A percentile compares a stretch with the other conserved stretches of the same genome.
Conservation (phyloP, 2,888 invertebrate genomes). For the Harpagoxenus sublaevis region DNA sequence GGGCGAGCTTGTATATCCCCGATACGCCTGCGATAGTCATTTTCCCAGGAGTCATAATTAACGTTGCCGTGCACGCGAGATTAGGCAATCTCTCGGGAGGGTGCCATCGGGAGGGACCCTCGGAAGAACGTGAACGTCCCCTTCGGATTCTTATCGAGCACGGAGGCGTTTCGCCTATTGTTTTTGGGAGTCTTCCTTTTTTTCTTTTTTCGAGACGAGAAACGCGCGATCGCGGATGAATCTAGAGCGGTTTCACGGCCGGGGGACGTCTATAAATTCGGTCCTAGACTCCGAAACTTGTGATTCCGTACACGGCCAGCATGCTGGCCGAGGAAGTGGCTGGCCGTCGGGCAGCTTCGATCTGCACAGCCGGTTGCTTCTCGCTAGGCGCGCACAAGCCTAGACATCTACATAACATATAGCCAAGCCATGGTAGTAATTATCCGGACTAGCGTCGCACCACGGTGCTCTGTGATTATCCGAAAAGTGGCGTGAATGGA, state of each 20-base stretch:
- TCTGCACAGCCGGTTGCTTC: conserved; percentile 59
- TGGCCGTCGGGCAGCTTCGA: conserved; percentile 42
- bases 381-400: conserved; percentile 56
- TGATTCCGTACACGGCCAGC: conserved; percentile 63
- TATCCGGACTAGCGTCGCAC: background rate
- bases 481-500: conserved; percentile 50
- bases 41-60: conserved; percentile 23
- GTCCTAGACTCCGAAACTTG: conserved; percentile 73
- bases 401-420: background rate
- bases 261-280: conserved; percentile 64
- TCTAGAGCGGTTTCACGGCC: conserved; percentile 28
- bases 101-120: background rate
- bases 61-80: conserved; percentile 8
- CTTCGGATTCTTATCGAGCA: background rate
- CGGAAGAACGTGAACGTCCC: background rate
- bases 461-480: conserved; percentile 39
- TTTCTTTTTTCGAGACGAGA: background rate
- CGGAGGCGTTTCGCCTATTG: background rate
- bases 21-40: conserved; percentile 4
- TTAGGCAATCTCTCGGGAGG: background rate
- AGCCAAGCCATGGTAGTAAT: conserved; percentile 17
- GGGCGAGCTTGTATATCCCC: background rate
- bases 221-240: background rate
- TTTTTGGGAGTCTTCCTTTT: background rate
- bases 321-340: conserved; percentile 64